Conservation (phyloP, 2,797 vertebrate genomes). For the Pogoniulus pusillus region DNA sequence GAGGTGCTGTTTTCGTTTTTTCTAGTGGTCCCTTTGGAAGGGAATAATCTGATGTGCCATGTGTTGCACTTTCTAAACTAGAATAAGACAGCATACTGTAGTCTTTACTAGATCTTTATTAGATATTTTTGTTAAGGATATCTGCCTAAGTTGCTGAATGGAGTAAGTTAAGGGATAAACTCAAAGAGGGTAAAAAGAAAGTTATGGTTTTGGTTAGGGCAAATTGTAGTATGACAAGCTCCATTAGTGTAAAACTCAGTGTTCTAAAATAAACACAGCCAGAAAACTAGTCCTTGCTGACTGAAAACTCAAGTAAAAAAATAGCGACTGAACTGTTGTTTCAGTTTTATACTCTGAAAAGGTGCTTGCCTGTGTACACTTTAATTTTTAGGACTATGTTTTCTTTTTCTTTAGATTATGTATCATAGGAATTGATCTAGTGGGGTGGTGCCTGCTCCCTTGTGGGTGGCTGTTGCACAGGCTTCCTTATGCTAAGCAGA, state of each 20-base stretch:
- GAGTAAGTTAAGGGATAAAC: not conserved
- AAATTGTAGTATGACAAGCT: not conserved
- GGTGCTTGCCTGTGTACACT: not conserved
- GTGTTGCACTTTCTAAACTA: not conserved
- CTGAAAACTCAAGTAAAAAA: conserved; percentile 5
- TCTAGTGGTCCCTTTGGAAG: not conserved
- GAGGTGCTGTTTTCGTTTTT: not conserved
- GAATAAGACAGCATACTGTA: conserved; percentile 33
- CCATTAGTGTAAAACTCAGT: not conserved
- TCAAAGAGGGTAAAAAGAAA: not conserved
- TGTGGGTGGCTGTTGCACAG: not conserved
- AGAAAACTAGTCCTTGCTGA: not conserved
- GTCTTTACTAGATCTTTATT: not conserved
- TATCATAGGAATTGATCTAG: conserved; percentile 1
- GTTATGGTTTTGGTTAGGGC: not conserved
- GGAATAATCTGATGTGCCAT: not conserved
- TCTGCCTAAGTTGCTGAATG: not conserved
- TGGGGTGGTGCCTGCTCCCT: conserved; percentile 22
- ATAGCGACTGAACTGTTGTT: not conserved
- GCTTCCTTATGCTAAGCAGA: not conserved
- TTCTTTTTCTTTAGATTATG: not conserved
- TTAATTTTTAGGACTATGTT: not conserved
- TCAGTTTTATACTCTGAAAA: not conserved
- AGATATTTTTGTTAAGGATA: conserved; percentile 23
- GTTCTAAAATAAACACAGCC: not conserved